Evolutionary conservation across 2,113 vertebrate genomes (phyloP), one percentile per base, ranked within the genome.

Genomic region (Calyptomena viridis): DNA sequence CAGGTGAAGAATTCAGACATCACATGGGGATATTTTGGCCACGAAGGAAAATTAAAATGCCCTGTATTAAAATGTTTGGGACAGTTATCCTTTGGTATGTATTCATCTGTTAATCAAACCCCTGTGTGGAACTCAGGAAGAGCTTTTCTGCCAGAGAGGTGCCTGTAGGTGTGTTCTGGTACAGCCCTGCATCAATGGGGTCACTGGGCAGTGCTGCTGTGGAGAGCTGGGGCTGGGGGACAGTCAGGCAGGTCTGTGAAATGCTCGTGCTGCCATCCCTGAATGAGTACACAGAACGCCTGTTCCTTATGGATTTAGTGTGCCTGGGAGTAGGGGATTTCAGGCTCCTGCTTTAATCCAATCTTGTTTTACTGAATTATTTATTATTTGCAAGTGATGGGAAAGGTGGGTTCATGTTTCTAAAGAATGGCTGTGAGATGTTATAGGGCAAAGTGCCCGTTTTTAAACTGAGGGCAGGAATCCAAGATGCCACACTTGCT

Each of bases 311-410:
- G 37, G 71, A 68, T 72, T 81, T 50, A 30, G 30, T 44, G 55
- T 74, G 77, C 40, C 63, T 84, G 17, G 24, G 56, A 76, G 28
- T 37, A 52, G 84, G 82, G 71, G 37, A 44, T 59, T 83, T 88
- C 62, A 24, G 39, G 64, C 40, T 78, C 37, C 63, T 87, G 25
- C 23, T 79, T 89, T 85, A 78, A 85, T 62, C 64, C n/a, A 59
- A 4, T 92, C 82, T 84, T 80, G 42, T 79, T 86, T 94, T 93
- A 77, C 74, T 91, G 89, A 97, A 96, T 96, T 92, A 95, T 94
- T 97, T 96, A 96, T 94, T 92, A 71, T 62, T 89, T 87, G 62
- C 84, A 90, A 96, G 75, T 62, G 79, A 76, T 77, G 23, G 75
- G 60, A 94, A 89, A 64, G 67, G 73, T 76, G 58, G 56, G 68